phyloP scores from a whole-genome alignment of 2,888 invertebrate genomes.

The Cylindroiulus punctatus region DNA sequence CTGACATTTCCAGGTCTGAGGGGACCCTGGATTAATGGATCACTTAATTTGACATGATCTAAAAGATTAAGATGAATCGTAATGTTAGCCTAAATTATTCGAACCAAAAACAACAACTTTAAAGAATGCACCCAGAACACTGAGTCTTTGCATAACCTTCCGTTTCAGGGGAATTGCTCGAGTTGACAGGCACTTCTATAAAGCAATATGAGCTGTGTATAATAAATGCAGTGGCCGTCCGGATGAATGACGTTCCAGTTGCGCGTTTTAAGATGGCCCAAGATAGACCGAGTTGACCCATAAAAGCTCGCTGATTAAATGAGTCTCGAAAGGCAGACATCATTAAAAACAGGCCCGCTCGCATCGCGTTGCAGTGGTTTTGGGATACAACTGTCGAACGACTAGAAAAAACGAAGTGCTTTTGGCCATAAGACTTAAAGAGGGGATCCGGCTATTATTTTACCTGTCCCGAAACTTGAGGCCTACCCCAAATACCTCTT shows the following conservation, averaged over 20 bases:
- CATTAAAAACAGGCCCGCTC: conserved; percentile 9
- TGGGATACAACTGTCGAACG: not conserved
- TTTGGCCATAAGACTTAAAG: not conserved
- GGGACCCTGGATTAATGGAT: too few relatives aligned
- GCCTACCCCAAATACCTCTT: conserved; percentile 12
- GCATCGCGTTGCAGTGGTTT: not conserved
- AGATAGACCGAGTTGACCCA: not conserved
- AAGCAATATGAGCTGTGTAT: too few relatives aligned
- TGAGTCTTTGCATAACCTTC: too few relatives aligned
- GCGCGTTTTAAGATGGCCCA: not conserved
- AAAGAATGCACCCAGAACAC: too few relatives aligned
- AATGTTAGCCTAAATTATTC: too few relatives aligned
- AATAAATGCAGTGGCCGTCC: not conserved
- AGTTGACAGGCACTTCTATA: too few relatives aligned
- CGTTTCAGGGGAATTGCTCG: too few relatives aligned
- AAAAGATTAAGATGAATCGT: too few relatives aligned
- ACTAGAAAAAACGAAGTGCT: not conserved
- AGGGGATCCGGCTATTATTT: not conserved
- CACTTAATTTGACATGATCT: too few relatives aligned
- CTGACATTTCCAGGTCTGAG: too few relatives aligned
- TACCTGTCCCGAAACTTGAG: not conserved
- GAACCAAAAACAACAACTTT: too few relatives aligned
- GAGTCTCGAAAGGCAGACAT: not conserved
- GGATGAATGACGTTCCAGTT: not conserved
- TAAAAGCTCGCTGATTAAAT: not conserved